Evolutionary conservation across 2,797 vertebrate genomes (phyloP).

Genomic region (Cyprinella venusta): DNA sequence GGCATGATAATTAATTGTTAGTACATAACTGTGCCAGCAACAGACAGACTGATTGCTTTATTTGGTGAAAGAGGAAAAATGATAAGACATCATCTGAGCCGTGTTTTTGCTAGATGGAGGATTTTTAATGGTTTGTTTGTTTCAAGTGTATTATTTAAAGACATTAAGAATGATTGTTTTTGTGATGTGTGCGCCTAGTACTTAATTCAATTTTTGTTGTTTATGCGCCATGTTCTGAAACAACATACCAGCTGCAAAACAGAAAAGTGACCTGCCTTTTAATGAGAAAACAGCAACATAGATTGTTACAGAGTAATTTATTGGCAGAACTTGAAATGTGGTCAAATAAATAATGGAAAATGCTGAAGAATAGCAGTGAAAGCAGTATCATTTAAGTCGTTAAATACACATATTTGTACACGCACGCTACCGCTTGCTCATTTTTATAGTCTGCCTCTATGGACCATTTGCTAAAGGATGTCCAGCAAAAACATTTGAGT

Average conservation of each 20-base stretch:
- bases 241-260: neutral
- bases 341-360: slow-evolving; percentile 27
- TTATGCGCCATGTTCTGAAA: slow-evolving; percentile 14
- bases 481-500: slow-evolving; percentile 44
- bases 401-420: slow-evolving; percentile 10
- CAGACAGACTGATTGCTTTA: slow-evolving; percentile 62
- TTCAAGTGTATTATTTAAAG: slow-evolving; percentile 38
- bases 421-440: neutral
- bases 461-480: slow-evolving; percentile 41
- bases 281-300: slow-evolving; percentile 25
- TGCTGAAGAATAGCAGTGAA: neutral
- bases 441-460: slow-evolving; percentile 29
- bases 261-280: neutral
- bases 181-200: neutral
- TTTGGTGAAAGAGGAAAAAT: slow-evolving; percentile 65
- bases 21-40: slow-evolving; percentile 65
- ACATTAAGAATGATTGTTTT: slow-evolving; percentile 38
- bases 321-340: slow-evolving; percentile 21
- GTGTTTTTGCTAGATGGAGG: slow-evolving; percentile 53
- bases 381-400: neutral
- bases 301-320: slow-evolving; percentile 11
- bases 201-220: slow-evolving; percentile 21
- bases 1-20: slow-evolving; percentile 74
- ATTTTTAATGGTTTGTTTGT: slow-evolving; percentile 47
- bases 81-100: slow-evolving; percentile 54